phyloP scores from a whole-genome alignment of 2,113 vertebrate genomes.

The Globicephala melas region DNA sequence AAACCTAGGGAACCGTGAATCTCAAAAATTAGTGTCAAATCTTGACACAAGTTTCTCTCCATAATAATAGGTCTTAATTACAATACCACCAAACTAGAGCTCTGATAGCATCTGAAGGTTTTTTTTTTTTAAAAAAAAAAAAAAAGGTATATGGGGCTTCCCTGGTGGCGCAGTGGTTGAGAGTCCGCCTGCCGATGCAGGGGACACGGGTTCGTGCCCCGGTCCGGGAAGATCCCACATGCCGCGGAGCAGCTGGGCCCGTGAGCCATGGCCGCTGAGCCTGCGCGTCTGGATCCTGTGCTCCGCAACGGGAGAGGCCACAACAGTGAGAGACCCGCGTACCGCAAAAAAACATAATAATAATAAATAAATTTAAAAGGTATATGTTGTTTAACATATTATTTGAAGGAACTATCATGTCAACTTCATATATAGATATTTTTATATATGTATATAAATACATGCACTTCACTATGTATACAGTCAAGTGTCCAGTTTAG shows the following conservation, averaged over 20 bases:
- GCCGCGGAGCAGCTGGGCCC: no score
- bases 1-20: fast-evolving
- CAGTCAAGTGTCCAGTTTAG: fast-evolving
- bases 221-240: no score
- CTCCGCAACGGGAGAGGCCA: no score
- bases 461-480: not conserved
- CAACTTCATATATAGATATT: not conserved
- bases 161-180: no score
- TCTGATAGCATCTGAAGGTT: not conserved
- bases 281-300: no score
- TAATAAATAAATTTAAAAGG: not conserved
- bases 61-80: no score
- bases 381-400: not conserved
- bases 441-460: not conserved
- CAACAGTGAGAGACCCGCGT: no score
- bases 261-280: no score
- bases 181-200: no score
- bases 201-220: no score
- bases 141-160: not conserved
- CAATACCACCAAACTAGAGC: not conserved
- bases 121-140: no score
- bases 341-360: no score
- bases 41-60: not conserved
- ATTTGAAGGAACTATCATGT: not conserved
- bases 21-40: not conserved